Conservation (phyloP, 2,888 invertebrate genomes). For the Heteropelma amictum region DNA sequence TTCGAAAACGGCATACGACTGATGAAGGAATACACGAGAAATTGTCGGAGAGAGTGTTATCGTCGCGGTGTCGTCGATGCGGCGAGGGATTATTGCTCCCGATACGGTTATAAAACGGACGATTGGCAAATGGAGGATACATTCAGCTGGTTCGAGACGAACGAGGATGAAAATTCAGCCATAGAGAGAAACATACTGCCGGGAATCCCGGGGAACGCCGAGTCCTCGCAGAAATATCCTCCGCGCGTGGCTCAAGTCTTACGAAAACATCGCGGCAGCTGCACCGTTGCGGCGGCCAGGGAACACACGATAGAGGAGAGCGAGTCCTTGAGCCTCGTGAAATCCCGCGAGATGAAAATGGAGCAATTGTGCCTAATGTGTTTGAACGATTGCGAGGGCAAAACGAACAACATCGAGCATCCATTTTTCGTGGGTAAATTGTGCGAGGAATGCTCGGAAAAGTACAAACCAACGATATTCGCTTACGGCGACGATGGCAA, state of each 20-base stretch:
- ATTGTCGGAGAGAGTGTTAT: conserved; percentile 43
- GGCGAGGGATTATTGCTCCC: conserved; percentile 65
- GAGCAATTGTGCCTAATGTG: conserved; percentile 68
- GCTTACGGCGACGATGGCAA: conserved; percentile 74
- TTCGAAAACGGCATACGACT: conserved; percentile 28
- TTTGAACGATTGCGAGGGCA: conserved; percentile 51
- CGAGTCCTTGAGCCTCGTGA: conserved; percentile 33
- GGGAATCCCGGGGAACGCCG: conserved; percentile 18
- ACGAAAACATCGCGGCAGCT: conserved; percentile 61
- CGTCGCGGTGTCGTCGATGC: conserved; percentile 44
- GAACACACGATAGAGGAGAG: conserved; percentile 61
- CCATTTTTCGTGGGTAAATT: conserved; percentile 72
- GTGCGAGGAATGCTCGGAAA: conserved; percentile 73
- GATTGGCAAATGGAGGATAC: conserved; percentile 64
- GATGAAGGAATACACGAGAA: conserved; percentile 28
- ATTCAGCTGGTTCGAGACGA: conserved; percentile 58
- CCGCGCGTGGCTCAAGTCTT: conserved; percentile 61
- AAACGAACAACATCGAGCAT: conserved; percentile 62
- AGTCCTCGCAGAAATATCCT: conserved; percentile 61
- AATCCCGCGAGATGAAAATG: conserved; percentile 14
- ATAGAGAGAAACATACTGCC: not conserved
- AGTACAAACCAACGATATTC: conserved; percentile 67
- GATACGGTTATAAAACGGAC: conserved; percentile 60
- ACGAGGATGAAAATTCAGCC: not conserved
- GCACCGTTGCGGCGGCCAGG: conserved; percentile 59